Evolutionary conservation across 2,113 vertebrate species (phyloP), one percentile per base, ranked within the genome.

Genomic region (Macroglossus sobrinus): DNA sequence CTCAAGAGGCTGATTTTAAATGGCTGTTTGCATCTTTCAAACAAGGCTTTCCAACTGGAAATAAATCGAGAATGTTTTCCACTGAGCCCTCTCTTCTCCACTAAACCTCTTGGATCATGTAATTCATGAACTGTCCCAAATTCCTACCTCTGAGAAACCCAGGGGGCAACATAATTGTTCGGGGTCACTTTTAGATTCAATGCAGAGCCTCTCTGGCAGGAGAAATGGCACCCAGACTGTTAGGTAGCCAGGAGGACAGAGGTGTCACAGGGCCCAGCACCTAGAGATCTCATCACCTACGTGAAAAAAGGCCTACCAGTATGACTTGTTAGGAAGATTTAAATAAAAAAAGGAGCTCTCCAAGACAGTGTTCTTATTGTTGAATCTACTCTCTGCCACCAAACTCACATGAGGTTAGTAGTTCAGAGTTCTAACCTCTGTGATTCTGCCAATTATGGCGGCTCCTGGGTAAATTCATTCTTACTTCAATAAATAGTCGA

Each of bases 61-160:
- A 75, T 66, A 28, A 69, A 84, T 90, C 78, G 88, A 81, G 69
- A 94, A 50, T 1, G 16, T 40, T 80, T 97, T 95, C 86, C 26
- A 1, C 53, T 89, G 92, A 86, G 75, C 33, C 45, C 85, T 91
- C 86, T 84, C 78, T 72, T 89, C 76, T 89, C 93, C 61, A 94
- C 30, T 72, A 85, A 88, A 78, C 82, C 40, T 88, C 59, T n/a
- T 76, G 87, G 7, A 24, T 94, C 74, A 28, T 10, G 33, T 81
- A 90, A 93, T 59, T 47, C 84, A 26, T 45, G 15, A 93, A 63
- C n/a, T 14, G 15, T 78, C 22, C 45, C 50, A 74, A 74, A 35
- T 59, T 69, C 50, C 61, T 76, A 24, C 59, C 47, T 91, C 55
- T 15, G 24, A 93, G 66, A 50, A 24, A 78, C 50, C 76, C 38